These are phyloP conservation scores for Bos indicus DNA, from an alignment of 2,113 vertebrate genomes.

Conservation along the genomic window DNA sequence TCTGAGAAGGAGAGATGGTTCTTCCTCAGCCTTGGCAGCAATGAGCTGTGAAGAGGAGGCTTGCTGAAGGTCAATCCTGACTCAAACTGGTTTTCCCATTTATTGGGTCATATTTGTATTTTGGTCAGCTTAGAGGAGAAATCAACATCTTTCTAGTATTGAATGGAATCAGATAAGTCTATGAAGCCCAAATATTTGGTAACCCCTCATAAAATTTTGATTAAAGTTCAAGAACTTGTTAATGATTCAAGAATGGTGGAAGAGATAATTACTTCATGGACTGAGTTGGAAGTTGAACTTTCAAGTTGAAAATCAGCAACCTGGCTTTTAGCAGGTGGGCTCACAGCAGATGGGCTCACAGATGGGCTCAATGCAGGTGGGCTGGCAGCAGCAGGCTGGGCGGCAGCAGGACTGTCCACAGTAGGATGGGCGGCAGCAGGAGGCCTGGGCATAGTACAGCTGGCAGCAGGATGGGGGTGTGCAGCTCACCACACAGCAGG, in stretches of 20 bases:
- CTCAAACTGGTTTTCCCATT: background rate
- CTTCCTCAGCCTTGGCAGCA: background rate
- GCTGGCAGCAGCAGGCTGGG: slow-evolving; percentile 5
- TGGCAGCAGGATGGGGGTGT: slow-evolving; percentile 61
- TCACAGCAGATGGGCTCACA: background rate
- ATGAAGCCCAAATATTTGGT: background rate
- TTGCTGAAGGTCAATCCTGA: background rate
- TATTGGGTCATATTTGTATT: background rate
- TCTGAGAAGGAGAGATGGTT: background rate
- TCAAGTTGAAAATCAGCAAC: background rate
- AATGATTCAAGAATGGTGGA: background rate
- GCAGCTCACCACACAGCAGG: slow-evolving; percentile 13
- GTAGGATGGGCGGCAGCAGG: slow-evolving; percentile 69
- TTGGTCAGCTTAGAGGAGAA: background rate
- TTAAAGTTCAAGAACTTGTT: background rate
- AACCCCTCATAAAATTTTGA: background rate
- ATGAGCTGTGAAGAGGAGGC: background rate
- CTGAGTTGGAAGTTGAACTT: background rate
- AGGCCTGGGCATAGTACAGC: slow-evolving; percentile 62
- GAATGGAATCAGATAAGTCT: background rate
- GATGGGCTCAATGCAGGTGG: background rate
- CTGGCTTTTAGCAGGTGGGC: background rate
- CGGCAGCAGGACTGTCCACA: slow-evolving; percentile 43
- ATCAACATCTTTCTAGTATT: background rate
- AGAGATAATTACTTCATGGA: background rate